Evolutionary conservation across 2,888 invertebrate genomes (phyloP).

Genomic region (Aleiodes alternator): DNA sequence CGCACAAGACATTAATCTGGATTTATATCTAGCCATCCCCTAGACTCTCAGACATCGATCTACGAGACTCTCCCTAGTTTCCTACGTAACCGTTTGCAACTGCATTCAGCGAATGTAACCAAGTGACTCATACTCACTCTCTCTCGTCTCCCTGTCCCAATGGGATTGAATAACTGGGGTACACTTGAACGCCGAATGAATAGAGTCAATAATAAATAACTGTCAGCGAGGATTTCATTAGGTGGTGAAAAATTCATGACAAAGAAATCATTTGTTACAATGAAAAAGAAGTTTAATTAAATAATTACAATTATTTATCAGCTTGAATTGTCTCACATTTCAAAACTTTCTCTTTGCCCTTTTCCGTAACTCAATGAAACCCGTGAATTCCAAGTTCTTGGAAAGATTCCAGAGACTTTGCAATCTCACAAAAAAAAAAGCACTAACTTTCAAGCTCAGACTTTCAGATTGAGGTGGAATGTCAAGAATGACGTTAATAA

Average conservation of each 20-base stretch:
- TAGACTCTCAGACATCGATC: constrained; percentile 36
- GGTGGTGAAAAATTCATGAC: no score
- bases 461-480: constrained; percentile 35
- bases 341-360: no score
- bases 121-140: constrained; percentile 56
- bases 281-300: no score
- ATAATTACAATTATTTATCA: no score
- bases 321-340: no score
- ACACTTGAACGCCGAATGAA: no score
- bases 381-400: constrained; percentile 48
- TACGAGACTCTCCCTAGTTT: constrained; percentile 46
- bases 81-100: constrained; percentile 54
- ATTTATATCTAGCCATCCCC: constrained; percentile 56
- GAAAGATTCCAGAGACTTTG: constrained; percentile 60
- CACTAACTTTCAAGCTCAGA: constrained; percentile 19
- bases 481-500: constrained; percentile 58
- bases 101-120: constrained; percentile 49
- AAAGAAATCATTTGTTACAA: no score
- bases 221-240: no score
- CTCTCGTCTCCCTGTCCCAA: background rate
- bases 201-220: no score
- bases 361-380: no score
- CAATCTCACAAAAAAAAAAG: background rate
- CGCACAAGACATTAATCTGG: constrained; percentile 65
- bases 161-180: no score